phyloP scores from a whole-genome alignment of 2,888 invertebrate genomes.

The Ichneumoninae sp. region DNA sequence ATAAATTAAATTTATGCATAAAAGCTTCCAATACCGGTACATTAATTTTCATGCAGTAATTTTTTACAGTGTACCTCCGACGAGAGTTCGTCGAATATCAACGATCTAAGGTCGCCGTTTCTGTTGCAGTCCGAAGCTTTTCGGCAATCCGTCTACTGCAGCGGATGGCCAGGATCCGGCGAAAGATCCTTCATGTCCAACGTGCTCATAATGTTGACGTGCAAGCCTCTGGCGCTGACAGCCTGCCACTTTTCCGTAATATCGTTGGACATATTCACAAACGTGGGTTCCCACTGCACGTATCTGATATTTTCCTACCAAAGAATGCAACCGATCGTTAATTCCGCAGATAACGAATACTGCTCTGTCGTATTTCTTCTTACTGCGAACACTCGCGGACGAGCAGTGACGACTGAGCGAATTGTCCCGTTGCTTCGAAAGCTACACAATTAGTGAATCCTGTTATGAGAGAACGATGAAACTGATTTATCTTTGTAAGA shows the following conservation, averaged over 20 bases:
- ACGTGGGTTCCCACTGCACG: conserved; percentile 26
- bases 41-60: too few relatives aligned
- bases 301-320: background rate
- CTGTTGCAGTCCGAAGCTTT: conserved; percentile 70
- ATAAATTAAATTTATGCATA: too few relatives aligned
- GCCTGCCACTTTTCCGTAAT: conserved; percentile 70
- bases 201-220: conserved; percentile 69
- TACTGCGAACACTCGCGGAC: conserved; percentile 61
- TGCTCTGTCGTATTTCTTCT: conserved; percentile 67
- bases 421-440: background rate
- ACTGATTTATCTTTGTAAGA: background rate
- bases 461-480: background rate
- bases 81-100: background rate
- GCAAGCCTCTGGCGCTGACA: conserved; percentile 71
- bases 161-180: conserved; percentile 70
- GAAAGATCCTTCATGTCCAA: conserved; percentile 65
- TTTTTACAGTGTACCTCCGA: too few relatives aligned
- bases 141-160: conserved; percentile 69
- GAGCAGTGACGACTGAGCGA: background rate
- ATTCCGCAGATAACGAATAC: conserved; percentile 63
- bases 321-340: background rate
- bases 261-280: conserved; percentile 64
- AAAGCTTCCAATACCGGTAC: too few relatives aligned
- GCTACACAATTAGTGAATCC: background rate
- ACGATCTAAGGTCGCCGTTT: background rate